Evolutionary conservation across 2,888 invertebrate species (phyloP).

Genomic region (Rhagonycha lutea): DNA sequence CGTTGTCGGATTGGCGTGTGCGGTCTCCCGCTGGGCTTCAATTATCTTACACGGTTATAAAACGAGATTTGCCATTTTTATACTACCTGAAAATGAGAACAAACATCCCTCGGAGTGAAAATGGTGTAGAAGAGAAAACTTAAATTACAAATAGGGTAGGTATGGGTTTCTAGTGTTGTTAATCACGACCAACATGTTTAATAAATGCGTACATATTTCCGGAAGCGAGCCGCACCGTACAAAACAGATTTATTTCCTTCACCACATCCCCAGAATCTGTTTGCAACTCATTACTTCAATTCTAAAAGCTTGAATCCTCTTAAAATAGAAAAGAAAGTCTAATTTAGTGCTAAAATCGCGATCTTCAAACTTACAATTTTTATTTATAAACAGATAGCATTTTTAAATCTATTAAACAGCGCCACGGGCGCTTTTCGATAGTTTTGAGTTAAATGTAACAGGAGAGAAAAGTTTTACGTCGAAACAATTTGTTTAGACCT

Average conservation of each 20-base stretch:
- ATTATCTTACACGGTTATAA: neutral
- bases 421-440: too few relatives aligned
- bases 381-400: too few relatives aligned
- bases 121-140: neutral
- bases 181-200: constrained; percentile 16
- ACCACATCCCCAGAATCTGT: constrained; percentile 26
- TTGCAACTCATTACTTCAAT: constrained; percentile 27
- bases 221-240: constrained; percentile 22
- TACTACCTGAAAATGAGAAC: neutral
- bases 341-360: too few relatives aligned
- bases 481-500: too few relatives aligned
- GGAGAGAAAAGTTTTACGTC: too few relatives aligned
- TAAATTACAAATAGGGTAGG: neutral
- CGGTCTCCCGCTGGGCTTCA: neutral
- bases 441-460: too few relatives aligned
- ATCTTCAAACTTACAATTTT: too few relatives aligned
- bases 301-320: neutral
- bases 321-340: too few relatives aligned
- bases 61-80: neutral
- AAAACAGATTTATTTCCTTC: constrained; percentile 31
- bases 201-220: constrained; percentile 18
- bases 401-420: too few relatives aligned
- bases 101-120: neutral
- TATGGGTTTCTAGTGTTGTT: neutral
- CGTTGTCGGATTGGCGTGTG: neutral